These are phyloP conservation scores for Drosophila bunnanda DNA, from an alignment of 2,888 invertebrate genomes.

Conservation along the genomic window DNA sequence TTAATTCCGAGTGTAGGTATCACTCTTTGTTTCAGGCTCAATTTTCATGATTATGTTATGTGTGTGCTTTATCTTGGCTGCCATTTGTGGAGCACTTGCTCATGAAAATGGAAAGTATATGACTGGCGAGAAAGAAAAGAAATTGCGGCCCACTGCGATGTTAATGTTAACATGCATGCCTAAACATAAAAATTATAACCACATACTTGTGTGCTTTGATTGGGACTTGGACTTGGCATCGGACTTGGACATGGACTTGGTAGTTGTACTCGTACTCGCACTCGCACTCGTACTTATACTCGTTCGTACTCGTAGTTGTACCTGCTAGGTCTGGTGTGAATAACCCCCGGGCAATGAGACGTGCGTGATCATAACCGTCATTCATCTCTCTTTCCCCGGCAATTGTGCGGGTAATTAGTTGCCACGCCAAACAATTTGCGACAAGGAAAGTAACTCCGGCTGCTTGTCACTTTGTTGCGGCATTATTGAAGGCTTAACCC, in stretches of 20 bases:
- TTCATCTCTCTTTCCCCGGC: conserved; percentile 29
- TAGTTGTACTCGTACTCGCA: conserved; percentile 2
- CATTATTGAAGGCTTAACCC: conserved; percentile 79
- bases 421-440: conserved; percentile 66
- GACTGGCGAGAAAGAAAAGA: conserved; percentile 75
- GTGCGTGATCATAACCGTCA: conserved; percentile 46
- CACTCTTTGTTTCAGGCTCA: conserved; percentile 30
- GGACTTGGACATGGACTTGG: conserved; percentile 7
- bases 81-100: conserved; percentile 63
- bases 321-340: conserved; percentile 61
- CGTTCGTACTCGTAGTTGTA: conserved; percentile 6
- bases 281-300: not conserved
- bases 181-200: conserved; percentile 70
- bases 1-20: conserved; percentile 31
- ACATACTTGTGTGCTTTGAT: conserved; percentile 34
- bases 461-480: conserved; percentile 64
- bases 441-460: conserved; percentile 62
- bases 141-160: conserved; percentile 62
- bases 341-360: conserved; percentile 58
- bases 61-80: conserved; percentile 46
- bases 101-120: conserved; percentile 79
- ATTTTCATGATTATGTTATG: conserved; percentile 53
- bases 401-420: conserved; percentile 60
- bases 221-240: conserved; percentile 23
- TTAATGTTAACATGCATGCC: conserved; percentile 76